Conservation (phyloP, 2,888 invertebrate genomes). For the Escarpia spicata region DNA sequence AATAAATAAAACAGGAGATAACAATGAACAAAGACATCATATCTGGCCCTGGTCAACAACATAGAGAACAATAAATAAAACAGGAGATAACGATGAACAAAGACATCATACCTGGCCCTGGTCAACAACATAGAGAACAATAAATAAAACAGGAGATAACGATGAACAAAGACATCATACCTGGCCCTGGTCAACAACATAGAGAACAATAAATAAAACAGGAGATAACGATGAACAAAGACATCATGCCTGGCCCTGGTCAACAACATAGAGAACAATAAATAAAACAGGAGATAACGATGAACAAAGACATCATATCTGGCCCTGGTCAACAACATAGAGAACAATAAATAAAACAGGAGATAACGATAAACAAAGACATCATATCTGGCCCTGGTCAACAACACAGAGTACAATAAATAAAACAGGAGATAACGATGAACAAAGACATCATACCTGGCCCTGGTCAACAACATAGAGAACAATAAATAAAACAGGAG, state of each 20-base stretch:
- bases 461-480: background rate
- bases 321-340: constrained; percentile 95
- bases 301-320: constrained; percentile 66
- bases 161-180: too few relatives aligned
- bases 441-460: background rate
- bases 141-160: too few relatives aligned
- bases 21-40: too few relatives aligned
- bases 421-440: too few relatives aligned
- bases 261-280: background rate
- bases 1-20: too few relatives aligned
- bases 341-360: constrained; percentile 74
- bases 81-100: too few relatives aligned
- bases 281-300: background rate
- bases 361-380: too few relatives aligned
- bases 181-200: constrained; percentile 95
- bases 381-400: constrained; percentile 86
- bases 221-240: too few relatives aligned
- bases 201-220: constrained; percentile 67
- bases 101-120: too few relatives aligned
- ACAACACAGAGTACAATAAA: constrained; percentile 81
- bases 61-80: too few relatives aligned
- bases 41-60: too few relatives aligned
- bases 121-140: too few relatives aligned
- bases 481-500: background rate
- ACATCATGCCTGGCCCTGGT: background rate